A percentile compares a stretch with the other conserved stretches of the same genome.
Conservation (phyloP, 2,797 vertebrate genomes). For the Poeciliopsis presidionis region DNA sequence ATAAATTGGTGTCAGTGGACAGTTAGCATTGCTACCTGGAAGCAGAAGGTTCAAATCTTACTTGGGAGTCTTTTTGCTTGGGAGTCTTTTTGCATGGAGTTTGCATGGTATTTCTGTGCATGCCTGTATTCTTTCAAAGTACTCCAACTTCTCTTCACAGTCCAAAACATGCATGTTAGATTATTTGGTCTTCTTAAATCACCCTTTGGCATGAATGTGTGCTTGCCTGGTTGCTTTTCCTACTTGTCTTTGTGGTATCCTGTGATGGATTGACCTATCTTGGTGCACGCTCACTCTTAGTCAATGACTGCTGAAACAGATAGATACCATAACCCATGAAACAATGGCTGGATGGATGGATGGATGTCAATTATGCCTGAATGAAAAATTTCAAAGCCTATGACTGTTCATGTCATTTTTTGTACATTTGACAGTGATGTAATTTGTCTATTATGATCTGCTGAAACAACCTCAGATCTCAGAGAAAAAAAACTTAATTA, state of each 20-base stretch:
- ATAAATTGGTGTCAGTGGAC: not conserved
- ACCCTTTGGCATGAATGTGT: not conserved
- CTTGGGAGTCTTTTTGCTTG: not conserved
- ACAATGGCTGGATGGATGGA: not conserved
- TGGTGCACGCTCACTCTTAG: not conserved
- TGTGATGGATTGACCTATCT: not conserved
- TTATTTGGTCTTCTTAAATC: not conserved
- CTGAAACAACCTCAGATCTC: not conserved
- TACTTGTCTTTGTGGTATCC: not conserved
- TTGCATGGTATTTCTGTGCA: not conserved
- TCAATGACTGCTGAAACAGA: not conserved
- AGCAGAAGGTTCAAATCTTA: not conserved
- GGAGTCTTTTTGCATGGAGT: not conserved
- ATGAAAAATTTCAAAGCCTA: not conserved
- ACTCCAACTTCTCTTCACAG: not conserved
- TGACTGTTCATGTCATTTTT: not conserved
- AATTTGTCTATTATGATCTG: not conserved
- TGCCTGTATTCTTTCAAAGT: not conserved
- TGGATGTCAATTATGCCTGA: not conserved
- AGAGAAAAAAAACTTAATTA: not conserved
- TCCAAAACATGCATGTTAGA: not conserved
- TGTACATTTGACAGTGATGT: not conserved
- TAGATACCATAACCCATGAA: not conserved
- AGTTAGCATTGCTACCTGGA: not conserved
- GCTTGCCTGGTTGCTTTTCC: not conserved